phyloP scores from a whole-genome alignment of 1,140 invertebrate genomes.

The Lucilia sericata region DNA sequence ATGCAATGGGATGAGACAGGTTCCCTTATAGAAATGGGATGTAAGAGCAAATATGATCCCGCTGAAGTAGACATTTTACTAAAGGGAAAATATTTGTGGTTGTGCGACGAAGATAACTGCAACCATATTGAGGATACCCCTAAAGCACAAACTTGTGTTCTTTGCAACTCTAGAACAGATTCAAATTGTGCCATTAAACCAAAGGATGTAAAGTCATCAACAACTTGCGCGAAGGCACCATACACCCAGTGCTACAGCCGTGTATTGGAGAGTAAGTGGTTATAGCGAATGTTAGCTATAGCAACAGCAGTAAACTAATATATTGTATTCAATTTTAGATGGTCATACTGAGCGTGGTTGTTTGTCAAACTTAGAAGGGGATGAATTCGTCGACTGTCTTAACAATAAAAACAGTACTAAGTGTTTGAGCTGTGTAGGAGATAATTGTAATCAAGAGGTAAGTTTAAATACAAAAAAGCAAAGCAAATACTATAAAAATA shows the following conservation, averaged over 20 bases:
- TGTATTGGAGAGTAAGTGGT: constrained; percentile 50
- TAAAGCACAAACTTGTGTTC: constrained; percentile 47
- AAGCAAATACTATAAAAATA: too few relatives aligned
- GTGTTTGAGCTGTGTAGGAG: constrained; percentile 54
- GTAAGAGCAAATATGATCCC: constrained; percentile 59
- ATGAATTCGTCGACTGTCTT: constrained; percentile 55
- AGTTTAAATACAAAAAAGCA: neutral
- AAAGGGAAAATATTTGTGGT: constrained; percentile 55
- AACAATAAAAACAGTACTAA: constrained; percentile 49
- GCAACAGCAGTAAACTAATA: neutral
- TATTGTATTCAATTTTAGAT: constrained; percentile 16
- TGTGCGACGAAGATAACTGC: constrained; percentile 59
- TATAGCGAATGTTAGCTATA: neutral
- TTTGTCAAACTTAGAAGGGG: constrained; percentile 52
- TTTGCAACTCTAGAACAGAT: constrained; percentile 61
- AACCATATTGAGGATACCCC: constrained; percentile 54
- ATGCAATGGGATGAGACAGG: constrained; percentile 53
- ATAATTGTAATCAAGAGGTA: constrained; percentile 56
- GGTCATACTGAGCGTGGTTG: constrained; percentile 64
- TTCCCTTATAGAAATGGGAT: constrained; percentile 54
- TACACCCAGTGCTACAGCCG: constrained; percentile 60
- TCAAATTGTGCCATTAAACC: constrained; percentile 53
- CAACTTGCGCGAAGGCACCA: constrained; percentile 49
- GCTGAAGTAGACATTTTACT: constrained; percentile 51
- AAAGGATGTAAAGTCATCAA: neutral